Evolutionary conservation across 2,113 vertebrate species (phyloP).

Genomic region (Montifringilla adamsi): DNA sequence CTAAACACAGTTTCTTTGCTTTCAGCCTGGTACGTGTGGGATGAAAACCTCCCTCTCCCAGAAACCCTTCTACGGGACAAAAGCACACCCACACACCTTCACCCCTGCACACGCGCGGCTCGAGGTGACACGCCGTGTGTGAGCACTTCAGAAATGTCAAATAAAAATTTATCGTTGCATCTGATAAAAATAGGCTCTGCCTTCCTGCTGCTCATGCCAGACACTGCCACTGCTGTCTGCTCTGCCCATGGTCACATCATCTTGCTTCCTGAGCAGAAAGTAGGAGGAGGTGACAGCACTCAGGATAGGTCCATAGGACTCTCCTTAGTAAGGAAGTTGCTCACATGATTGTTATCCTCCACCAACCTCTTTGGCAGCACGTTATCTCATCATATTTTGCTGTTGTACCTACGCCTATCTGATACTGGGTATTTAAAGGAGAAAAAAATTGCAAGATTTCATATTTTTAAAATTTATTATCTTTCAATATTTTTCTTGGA

Average conservation of each 20-base stretch:
- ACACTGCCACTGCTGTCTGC: background rate
- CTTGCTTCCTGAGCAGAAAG: background rate
- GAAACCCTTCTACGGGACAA: background rate
- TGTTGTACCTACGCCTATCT: background rate
- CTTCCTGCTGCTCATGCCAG: background rate
- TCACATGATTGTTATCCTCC: background rate
- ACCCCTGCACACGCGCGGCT: background rate
- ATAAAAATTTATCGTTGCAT: background rate
- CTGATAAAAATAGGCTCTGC: background rate
- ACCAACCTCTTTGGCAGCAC: background rate
- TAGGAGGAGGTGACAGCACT: background rate
- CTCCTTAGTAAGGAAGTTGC: background rate
- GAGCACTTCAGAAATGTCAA: background rate
- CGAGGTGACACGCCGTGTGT: background rate
- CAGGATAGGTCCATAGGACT: background rate
- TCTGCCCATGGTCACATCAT: rapidly evolving
- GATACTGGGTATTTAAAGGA: background rate
- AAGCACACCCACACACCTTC: background rate
- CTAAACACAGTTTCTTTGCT: background rate
- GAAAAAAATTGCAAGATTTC: background rate
- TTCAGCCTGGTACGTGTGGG: background rate
- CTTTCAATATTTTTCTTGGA: background rate
- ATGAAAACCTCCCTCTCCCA: background rate
- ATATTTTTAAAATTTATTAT: background rate
- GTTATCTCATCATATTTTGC: background rate